Conservation (phyloP, 2,113 vertebrate species). For the Gopherus evgoodei region DNA sequence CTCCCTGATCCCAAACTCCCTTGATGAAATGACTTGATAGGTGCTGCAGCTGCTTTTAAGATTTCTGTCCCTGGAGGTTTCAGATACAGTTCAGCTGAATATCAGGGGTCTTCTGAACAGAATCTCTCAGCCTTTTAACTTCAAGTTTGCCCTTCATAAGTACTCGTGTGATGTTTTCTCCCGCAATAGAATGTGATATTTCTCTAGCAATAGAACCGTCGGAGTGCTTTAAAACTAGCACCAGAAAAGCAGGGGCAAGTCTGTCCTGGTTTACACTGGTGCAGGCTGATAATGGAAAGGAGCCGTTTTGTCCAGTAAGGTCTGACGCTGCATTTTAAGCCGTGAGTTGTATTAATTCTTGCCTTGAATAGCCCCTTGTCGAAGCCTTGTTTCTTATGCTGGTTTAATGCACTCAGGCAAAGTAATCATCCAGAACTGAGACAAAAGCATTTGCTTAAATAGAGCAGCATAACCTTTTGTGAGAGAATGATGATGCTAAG, state of each 20-base stretch:
- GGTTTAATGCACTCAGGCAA: neutral
- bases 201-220: neutral
- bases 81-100: neutral
- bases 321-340: rapidly evolving
- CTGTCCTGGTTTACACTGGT: rapidly evolving
- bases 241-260: rapidly evolving
- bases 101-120: neutral
- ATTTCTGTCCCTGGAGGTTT: slow-evolving; percentile 5
- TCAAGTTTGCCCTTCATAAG: neutral
- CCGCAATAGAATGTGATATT: too few species aligned
- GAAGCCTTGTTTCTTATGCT: neutral
- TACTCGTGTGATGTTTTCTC: neutral
- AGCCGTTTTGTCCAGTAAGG: neutral
- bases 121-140: neutral
- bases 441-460: neutral
- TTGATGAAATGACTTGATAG: neutral
- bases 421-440: rapidly evolving
- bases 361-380: neutral
- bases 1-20: too few species aligned
- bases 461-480: neutral
- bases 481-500: neutral
- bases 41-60: neutral
- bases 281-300: rapidly evolving
- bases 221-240: rapidly evolving
- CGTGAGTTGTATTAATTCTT: rapidly evolving